Evolutionary conservation across 2,113 vertebrate genomes (phyloP).

Genomic region (Arothron firmamentum): DNA sequence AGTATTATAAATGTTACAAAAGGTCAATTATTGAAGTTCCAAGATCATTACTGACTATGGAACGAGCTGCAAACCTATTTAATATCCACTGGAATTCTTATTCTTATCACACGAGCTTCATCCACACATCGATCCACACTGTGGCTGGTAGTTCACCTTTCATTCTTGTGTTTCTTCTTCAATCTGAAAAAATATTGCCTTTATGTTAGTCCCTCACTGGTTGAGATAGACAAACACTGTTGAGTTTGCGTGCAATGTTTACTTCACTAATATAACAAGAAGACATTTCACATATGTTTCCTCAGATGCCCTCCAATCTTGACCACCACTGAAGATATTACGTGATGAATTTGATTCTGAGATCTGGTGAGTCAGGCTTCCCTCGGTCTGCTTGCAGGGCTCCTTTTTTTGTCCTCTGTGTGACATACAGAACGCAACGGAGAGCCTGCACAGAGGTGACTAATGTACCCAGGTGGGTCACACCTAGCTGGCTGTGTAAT

Average conservation of each 20-base stretch:
- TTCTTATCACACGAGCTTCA: too few relatives aligned
- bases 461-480: conserved; percentile 66
- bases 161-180: too few relatives aligned
- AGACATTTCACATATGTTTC: conserved; percentile 21
- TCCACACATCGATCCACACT: too few relatives aligned
- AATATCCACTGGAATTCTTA: too few relatives aligned
- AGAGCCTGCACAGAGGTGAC: conserved; percentile 52
- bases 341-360: conserved; percentile 35
- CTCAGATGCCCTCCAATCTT: conserved; percentile 18
- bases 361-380: conserved; percentile 17
- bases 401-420: conserved; percentile 54
- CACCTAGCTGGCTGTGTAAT: conserved; percentile 45
- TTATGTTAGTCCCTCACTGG: too few relatives aligned
- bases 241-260: too few relatives aligned
- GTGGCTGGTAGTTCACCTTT: too few relatives aligned
- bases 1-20: too few relatives aligned
- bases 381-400: conserved; percentile 25
- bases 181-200: too few relatives aligned
- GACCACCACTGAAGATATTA: conserved; percentile 23
- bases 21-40: too few relatives aligned
- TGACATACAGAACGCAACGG: conserved; percentile 36
- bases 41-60: too few relatives aligned
- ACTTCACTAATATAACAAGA: background rate
- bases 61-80: too few relatives aligned
- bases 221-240: background rate